Percentiles rank a stretch among this genome's conserved stretches.
Evolutionary conservation across 1,140 invertebrate species (phyloP).

Genomic region (Aleiodes sp.): DNA sequence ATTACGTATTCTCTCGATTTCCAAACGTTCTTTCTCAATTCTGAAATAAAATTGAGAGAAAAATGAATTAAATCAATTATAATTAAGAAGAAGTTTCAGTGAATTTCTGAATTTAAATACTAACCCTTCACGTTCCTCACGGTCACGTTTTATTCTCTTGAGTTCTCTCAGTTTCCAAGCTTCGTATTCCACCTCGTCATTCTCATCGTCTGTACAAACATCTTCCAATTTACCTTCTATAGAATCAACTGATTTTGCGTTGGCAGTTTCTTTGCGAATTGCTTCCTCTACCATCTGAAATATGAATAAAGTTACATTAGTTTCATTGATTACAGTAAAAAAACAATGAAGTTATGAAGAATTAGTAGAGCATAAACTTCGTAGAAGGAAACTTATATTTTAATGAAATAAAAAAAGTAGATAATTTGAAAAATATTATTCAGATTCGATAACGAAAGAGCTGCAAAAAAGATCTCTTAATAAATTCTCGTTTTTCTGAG

Average conservation of each 20-base stretch:
- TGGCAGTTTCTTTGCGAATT: conserved; percentile 76
- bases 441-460: no score
- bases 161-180: conserved; percentile 97
- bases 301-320: no score
- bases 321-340: no score
- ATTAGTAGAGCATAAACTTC: background rate
- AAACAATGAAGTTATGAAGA: no score
- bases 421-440: no score
- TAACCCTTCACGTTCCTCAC: conserved; percentile 93
- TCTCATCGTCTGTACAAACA: conserved; percentile 97
- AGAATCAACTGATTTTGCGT: conserved; percentile 61
- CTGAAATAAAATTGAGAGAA: no score
- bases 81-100: no score
- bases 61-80: no score
- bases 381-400: background rate
- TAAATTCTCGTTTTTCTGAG: no score
- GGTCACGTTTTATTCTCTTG: conserved; percentile 93
- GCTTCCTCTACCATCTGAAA: conserved; percentile 87
- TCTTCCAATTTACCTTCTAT: conserved; percentile 81
- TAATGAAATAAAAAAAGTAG: no score
- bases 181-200: conserved; percentile 98
- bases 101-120: no score
- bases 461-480: no score
- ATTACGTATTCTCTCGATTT: conserved; percentile 90
- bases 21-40: conserved; percentile 85